Base-by-base conservation (phyloP, 2,113 vertebrate species). In the Poeciliopsis turrubarensis region DNA sequence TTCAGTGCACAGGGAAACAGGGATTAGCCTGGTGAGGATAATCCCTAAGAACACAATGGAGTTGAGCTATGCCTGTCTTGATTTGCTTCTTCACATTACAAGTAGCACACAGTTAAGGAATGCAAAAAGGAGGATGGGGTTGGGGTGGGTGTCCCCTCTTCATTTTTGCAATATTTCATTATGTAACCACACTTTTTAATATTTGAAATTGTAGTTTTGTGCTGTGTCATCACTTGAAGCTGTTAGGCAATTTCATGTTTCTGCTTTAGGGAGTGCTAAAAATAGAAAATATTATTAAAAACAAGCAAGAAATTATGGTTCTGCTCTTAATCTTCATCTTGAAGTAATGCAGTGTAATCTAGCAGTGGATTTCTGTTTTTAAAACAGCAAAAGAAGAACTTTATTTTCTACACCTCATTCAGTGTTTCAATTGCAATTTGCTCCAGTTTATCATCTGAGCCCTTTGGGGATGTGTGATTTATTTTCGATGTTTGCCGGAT, bases 401-500 rank as follows among this genome's bases (percentile, higher is more conserved):
- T 29, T 10, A 44, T 44, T 65, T 60, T 57, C 22, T 65, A 44
- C 34, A 67, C 66, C 73, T 41, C 17, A 73, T 66, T 7, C 15
- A 5, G 7, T 68, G 30, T 69, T 34, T 70, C 62, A 6, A 30
- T 61, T 39, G 75, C 65, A 9, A 25, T 13, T 10, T 72, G 63
- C 60, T 68, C 9, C 32, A 64, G 60, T 64, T 68, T 67, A 41
- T 68, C 41, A 69, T 4, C 64, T 25, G 5, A 73, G 25, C 51
- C 75, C 60, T 77, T 73, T 66, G 39, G 67, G 32, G 34, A 66
- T 60, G 65, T 82, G 71, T 79, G 79, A 86, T 89, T 88, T 82
- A 82, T 86, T 87, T 87, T 81, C 69, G 78, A 84, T 91, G 81
- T 78, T 32, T 77, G 70, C 32, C 30, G 87, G 92, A 93, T 93